These are phyloP conservation scores for Mus spicilegus DNA, from an alignment of 2,113 vertebrate genomes.

Conservation along the genomic window DNA sequence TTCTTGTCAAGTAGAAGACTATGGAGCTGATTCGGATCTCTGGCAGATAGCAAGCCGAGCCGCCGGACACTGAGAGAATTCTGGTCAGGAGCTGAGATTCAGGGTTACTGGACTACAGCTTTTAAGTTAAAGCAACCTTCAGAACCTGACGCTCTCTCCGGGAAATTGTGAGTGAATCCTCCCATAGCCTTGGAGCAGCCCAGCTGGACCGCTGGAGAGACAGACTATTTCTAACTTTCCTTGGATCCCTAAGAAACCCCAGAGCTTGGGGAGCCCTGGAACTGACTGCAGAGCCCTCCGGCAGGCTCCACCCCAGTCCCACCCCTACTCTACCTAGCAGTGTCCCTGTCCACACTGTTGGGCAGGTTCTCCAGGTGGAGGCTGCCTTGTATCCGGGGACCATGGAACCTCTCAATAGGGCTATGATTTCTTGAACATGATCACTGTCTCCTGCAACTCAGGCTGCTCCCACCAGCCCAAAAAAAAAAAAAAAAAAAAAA, in stretches of 20 bases:
- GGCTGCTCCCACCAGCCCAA: not conserved
- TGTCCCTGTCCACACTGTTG: not conserved
- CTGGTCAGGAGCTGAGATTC: conserved; percentile 4
- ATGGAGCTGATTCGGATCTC: not conserved
- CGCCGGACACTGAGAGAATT: not conserved
- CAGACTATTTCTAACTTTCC: not conserved
- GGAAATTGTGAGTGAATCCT: not conserved
- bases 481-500: not conserved
- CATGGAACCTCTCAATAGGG: not conserved
- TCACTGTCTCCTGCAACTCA: not conserved
- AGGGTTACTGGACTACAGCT: not conserved
- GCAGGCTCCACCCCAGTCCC: not conserved
- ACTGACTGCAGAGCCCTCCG: not conserved
- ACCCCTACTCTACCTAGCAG: not conserved
- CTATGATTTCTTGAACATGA: not conserved
- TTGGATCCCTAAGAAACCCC: not conserved
- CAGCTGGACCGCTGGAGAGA: not conserved
- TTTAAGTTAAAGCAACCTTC: not conserved
- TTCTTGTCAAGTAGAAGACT: conserved; percentile 31
- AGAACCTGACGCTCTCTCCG: not conserved
- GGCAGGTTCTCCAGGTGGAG: not conserved
- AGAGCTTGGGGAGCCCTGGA: not conserved
- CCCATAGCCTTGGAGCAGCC: not conserved
- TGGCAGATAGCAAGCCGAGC: not conserved
- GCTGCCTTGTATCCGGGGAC: not conserved